A percentile compares a stretch with the other conserved stretches of the same genome.
Evolutionary conservation across 2,113 vertebrate species (phyloP).

Genomic region (Scophthalmus maximus): DNA sequence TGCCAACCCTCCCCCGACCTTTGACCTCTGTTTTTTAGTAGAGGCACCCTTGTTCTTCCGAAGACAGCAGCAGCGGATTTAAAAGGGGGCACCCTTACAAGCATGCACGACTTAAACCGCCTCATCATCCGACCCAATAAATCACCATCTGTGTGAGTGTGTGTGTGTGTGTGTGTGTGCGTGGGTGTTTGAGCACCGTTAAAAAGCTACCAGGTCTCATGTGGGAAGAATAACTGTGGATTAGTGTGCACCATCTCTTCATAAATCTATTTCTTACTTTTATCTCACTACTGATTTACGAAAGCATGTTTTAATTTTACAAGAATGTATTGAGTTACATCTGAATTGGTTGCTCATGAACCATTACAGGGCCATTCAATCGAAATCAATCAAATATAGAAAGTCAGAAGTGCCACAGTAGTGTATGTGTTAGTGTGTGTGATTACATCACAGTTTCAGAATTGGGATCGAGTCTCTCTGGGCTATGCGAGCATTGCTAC

Average conservation of each 20-base stretch:
- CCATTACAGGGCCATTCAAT: too few species aligned
- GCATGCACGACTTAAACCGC: conserved; percentile 28
- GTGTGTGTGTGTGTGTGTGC: conserved; percentile 4
- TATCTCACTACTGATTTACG: neutral
- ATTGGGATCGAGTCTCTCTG: conserved; percentile 17
- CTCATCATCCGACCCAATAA: conserved; percentile 66
- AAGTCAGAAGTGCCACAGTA: too few species aligned
- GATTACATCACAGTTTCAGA: conserved; percentile 36
- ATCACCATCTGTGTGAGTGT: conserved; percentile 34
- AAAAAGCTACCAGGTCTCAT: neutral
- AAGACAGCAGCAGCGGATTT: conserved; percentile 16
- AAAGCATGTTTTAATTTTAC: too few species aligned
- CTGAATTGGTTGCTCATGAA: too few species aligned
- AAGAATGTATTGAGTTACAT: too few species aligned
- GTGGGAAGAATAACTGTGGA: neutral
- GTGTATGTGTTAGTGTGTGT: too few species aligned
- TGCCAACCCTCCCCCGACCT: conserved; percentile 61
- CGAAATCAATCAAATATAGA: neutral
- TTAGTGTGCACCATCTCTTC: neutral
- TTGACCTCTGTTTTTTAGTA: conserved; percentile 63
- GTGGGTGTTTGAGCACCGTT: conserved; percentile 23
- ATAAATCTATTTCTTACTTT: neutral
- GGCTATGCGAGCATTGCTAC: conserved; percentile 20
- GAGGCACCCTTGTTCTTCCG: conserved; percentile 36
- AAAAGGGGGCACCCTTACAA: conserved; percentile 26